Evolutionary conservation across 1,140 invertebrate species (phyloP).

Genomic region (Lepidurus couesii): DNA sequence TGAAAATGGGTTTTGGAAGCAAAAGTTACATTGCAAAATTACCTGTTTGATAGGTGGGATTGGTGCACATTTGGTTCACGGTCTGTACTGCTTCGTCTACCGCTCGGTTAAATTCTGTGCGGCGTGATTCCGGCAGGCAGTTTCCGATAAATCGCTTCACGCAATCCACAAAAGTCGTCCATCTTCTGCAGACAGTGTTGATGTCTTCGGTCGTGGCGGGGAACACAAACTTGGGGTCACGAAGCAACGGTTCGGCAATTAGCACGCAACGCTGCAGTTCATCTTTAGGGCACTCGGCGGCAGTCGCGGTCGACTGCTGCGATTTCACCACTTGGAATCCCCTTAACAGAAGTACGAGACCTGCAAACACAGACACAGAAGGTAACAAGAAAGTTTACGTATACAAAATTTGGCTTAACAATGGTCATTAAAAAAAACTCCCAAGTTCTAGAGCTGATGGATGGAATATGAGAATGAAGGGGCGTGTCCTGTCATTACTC

Average conservation of each 20-base stretch:
- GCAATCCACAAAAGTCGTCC: slow-evolving; percentile 31
- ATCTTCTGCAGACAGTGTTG: slow-evolving; percentile 30
- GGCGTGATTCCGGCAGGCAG: slow-evolving; percentile 28
- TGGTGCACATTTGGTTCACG: slow-evolving; percentile 30
- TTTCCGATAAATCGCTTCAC: slow-evolving; percentile 7
- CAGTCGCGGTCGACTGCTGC: not conserved
- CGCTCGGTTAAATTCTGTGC: slow-evolving; percentile 21
- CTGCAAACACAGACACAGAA: not conserved
- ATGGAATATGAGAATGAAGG: not conserved
- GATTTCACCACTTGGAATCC: slow-evolving; percentile 20
- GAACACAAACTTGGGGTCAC: slow-evolving; percentile 32
- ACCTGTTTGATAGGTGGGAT: slow-evolving; percentile 29
- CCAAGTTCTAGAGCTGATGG: not conserved
- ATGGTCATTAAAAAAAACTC: not conserved
- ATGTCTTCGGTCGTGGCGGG: slow-evolving; percentile 27
- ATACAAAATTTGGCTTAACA: not conserved
- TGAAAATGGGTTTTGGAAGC: not conserved
- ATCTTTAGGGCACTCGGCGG: slow-evolving; percentile 28
- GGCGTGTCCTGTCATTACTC: not conserved
- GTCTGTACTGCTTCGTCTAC: slow-evolving; percentile 31
- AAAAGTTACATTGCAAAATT: not conserved
- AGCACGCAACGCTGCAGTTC: slow-evolving; percentile 30
- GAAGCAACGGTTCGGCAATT: slow-evolving; percentile 32
- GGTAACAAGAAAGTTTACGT: not conserved
- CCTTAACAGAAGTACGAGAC: not conserved